These are phyloP conservation scores for Ylistrum balloti DNA, from an alignment of 1,140 invertebrate genomes.

Conservation along the genomic window DNA sequence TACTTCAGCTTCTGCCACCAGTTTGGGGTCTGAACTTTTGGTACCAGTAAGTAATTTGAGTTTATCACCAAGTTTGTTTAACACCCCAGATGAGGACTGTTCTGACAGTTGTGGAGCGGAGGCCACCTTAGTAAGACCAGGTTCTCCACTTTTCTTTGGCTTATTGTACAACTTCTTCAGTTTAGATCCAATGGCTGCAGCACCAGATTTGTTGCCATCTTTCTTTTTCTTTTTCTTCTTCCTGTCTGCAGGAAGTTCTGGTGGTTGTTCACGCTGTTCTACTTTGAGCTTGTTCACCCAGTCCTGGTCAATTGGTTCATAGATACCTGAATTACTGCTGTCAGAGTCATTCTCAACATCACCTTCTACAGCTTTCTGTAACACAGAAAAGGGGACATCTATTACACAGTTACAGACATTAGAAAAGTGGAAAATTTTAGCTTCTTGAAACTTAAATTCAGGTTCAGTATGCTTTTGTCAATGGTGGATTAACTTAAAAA, in stretches of 20 bases:
- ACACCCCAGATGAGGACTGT: slow-evolving; percentile 43
- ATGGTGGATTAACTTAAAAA: too few relatives aligned
- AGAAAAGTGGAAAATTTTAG: too few relatives aligned
- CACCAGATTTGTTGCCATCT: slow-evolving; percentile 42
- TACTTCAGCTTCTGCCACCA: slow-evolving; percentile 36
- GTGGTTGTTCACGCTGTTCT: slow-evolving; percentile 36
- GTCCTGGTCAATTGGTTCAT: slow-evolving; percentile 50
- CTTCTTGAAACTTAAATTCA: too few relatives aligned
- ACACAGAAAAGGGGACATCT: neutral
- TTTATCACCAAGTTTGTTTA: slow-evolving; percentile 49
- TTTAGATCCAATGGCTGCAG: slow-evolving; percentile 43
- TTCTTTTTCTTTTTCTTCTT: slow-evolving; percentile 54
- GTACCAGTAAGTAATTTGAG: slow-evolving; percentile 51
- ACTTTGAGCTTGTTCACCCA: slow-evolving; percentile 13
- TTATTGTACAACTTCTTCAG: slow-evolving; percentile 51
- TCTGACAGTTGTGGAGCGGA: neutral
- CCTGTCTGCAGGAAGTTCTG: slow-evolving; percentile 50
- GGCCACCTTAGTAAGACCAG: slow-evolving; percentile 1
- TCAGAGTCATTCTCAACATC: slow-evolving; percentile 52
- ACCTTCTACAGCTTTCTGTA: slow-evolving; percentile 44
- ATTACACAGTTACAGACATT: too few relatives aligned
- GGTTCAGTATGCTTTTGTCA: too few relatives aligned
- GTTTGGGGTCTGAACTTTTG: slow-evolving; percentile 44
- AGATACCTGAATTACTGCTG: slow-evolving; percentile 53
- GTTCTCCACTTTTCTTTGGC: slow-evolving; percentile 44